Evolutionary conservation across 2,113 vertebrate genomes (phyloP).

Genomic region (Oncorhynchus kisutch): DNA sequence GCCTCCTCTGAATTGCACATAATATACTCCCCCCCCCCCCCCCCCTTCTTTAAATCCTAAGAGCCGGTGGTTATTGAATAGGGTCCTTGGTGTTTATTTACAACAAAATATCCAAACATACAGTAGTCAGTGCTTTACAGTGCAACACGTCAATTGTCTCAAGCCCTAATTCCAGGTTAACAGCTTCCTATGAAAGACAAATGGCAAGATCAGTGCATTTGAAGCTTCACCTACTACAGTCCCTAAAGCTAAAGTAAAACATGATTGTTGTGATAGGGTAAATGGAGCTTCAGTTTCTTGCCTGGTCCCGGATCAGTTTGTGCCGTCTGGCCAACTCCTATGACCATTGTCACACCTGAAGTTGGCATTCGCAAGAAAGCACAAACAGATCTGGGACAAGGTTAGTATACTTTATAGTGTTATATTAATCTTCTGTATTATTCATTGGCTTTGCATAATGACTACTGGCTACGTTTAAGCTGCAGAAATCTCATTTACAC

Average conservation of each 20-base stretch:
- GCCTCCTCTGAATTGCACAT: too few species aligned
- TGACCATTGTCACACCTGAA: too few species aligned
- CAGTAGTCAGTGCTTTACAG: constrained; percentile 38
- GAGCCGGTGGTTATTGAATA: background rate
- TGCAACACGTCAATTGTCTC: constrained; percentile 27
- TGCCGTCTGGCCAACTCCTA: too few species aligned
- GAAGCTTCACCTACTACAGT: background rate
- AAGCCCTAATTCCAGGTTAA: constrained; percentile 1
- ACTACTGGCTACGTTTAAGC: background rate
- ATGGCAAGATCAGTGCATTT: constrained; percentile 1
- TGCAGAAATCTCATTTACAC: background rate
- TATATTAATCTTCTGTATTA: background rate
- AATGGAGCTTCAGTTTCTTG: background rate
- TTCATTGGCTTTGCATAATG: background rate
- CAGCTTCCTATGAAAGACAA: background rate
- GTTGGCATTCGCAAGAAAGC: too few species aligned
- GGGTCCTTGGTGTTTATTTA: background rate
- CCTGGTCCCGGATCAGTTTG: too few species aligned
- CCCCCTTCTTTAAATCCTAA: too few species aligned
- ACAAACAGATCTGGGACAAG: too few species aligned
- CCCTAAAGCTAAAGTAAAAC: background rate
- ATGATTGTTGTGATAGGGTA: background rate
- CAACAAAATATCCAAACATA: constrained; percentile 5
- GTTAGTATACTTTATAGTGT: background rate
- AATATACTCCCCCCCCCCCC: too few species aligned